phyloP scores from a whole-genome alignment of 2,113 vertebrate species.

The Rissa tridactyla region DNA sequence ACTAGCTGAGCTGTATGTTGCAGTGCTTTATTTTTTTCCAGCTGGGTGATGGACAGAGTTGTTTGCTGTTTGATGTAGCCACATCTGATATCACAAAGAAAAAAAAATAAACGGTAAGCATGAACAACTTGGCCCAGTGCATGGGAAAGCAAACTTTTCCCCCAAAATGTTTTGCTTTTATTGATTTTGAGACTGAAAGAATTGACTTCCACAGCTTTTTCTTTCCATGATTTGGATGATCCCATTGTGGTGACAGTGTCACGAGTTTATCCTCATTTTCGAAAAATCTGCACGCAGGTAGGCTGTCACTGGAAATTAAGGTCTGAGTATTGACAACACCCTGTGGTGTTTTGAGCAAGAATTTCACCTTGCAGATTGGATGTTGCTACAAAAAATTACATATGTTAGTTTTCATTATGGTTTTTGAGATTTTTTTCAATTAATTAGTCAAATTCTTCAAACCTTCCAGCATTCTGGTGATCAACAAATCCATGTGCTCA shows the following conservation, averaged over 20 bases:
- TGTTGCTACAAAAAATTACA: fast-evolving
- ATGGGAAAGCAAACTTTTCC: neutral
- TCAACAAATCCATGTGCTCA: neutral
- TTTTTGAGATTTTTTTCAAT: neutral
- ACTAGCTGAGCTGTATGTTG: neutral
- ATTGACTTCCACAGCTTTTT: neutral
- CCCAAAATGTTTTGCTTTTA: neutral
- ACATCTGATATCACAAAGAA: neutral
- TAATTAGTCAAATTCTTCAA: neutral
- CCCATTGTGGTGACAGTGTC: neutral
- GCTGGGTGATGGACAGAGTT: neutral
- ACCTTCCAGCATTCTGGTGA: neutral
- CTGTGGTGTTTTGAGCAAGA: neutral
- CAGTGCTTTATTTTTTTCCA: neutral
- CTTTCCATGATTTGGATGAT: neutral
- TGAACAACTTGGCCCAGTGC: neutral
- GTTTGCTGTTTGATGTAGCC: neutral
- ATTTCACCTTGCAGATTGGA: neutral
- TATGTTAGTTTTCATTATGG: neutral
- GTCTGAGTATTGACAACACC: neutral
- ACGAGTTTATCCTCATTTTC: neutral
- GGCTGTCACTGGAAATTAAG: neutral
- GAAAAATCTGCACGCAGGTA: neutral
- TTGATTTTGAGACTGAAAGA: neutral
- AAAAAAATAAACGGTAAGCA: neutral